Conservation (phyloP, 2,113 vertebrate species). For the Rhinogobius similis region DNA sequence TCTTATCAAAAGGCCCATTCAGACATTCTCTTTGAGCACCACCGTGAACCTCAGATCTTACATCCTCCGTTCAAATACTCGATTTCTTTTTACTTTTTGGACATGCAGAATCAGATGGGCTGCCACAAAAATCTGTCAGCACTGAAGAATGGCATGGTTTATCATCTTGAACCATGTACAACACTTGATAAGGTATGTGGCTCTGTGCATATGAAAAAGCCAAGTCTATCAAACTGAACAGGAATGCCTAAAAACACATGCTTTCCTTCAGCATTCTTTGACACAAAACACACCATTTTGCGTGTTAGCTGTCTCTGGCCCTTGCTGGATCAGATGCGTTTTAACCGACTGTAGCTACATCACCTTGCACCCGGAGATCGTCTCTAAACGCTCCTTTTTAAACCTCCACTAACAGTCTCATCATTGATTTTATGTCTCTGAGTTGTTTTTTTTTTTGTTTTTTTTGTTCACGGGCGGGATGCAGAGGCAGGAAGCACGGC, state of each 20-base stretch:
- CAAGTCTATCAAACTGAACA: slow-evolving; percentile 36
- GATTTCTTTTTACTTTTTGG: slow-evolving; percentile 67
- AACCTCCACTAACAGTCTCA: slow-evolving; percentile 80
- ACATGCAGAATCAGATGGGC: slow-evolving; percentile 74
- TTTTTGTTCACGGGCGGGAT: slow-evolving; percentile 60
- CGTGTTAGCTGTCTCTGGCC: slow-evolving; percentile 40
- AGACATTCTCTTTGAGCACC: slow-evolving; percentile 74
- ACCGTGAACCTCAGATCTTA: slow-evolving; percentile 73
- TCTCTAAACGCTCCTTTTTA: slow-evolving; percentile 76
- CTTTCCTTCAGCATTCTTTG: slow-evolving; percentile 51
- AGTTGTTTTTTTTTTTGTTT: too few species aligned
- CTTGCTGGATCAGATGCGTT: slow-evolving; percentile 70
- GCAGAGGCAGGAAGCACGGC: slow-evolving; percentile 74
- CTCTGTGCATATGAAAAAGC: slow-evolving; percentile 31
- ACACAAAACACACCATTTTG: slow-evolving; percentile 34
- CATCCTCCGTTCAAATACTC: slow-evolving; percentile 73
- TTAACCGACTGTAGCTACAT: slow-evolving; percentile 72
- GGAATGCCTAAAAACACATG: slow-evolving; percentile 53
- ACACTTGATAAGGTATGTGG: slow-evolving; percentile 50
- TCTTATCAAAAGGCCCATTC: slow-evolving; percentile 78
- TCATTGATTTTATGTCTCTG: slow-evolving; percentile 82
- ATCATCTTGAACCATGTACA: slow-evolving; percentile 61
- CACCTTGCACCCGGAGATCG: slow-evolving; percentile 78
- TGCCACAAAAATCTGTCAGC: slow-evolving; percentile 70
- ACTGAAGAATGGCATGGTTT: slow-evolving; percentile 66